Base-by-base conservation (phyloP, 2,888 invertebrate species). In the Chloroclysta siterata region DNA sequence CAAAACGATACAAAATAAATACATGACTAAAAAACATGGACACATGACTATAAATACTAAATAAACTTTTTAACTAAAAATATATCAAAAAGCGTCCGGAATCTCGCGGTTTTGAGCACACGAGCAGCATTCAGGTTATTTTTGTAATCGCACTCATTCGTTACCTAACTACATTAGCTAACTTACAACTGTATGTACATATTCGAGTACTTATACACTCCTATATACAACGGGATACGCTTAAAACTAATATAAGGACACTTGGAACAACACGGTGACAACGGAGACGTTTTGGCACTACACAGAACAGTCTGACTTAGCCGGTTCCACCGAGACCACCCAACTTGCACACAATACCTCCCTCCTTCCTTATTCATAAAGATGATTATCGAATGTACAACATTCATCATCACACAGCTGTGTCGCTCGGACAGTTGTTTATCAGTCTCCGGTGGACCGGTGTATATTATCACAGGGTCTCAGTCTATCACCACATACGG, bases 401-500 rank as follows among this genome's bases (percentile, higher is more conserved):
- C 36, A 39, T 39, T 47, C 17, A 29, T 28, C 48, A 29, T 46
- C 28, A 28, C 5, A 48, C 39, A 52, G 14, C 42, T 60, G 55
- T 60, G 55, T 60, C 22, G 13, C 33, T 28, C 36, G 46, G 29
- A 53, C 48, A 55, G 53, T 56, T 29, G 54, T 6, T 39, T 28
- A 3, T 39, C 36, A 28, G 13, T 11, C 33, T 17, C 17, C 60
- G 7, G 59, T 44, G 63, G 65, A 63, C 50, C 66, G 66, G 63
- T 53, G 57, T 54, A 66, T 66, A 68, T 66, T 70, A 72, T 72
- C 72, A 72, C 72, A 70, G 71, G 61, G 68, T 69, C 68, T 94
- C 94, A 98, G 95, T 98, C 98, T 93, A 98, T 97, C 89, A 98
- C 96, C 93, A 98, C 98, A 94, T 99, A 99, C 93, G 99, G 99